A percentile compares a stretch with the other conserved stretches of the same genome.
Conservation (phyloP, 2,113 vertebrate species). For the Nipponia nippon region DNA sequence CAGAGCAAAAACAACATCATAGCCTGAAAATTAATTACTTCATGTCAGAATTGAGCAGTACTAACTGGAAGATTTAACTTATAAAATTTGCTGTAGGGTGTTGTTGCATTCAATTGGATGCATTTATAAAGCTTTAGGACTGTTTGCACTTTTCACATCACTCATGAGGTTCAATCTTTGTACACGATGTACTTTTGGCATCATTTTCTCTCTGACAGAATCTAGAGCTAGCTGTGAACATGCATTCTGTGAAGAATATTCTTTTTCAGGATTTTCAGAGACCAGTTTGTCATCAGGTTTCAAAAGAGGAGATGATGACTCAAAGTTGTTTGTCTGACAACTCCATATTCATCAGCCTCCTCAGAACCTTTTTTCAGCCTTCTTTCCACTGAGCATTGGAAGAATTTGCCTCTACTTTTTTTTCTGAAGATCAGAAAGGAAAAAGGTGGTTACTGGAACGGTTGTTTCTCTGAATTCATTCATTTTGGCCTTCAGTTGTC, state of each 20-base stretch:
- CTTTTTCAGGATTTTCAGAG: background rate
- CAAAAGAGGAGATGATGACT: background rate
- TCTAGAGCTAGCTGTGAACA: background rate
- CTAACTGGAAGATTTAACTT: background rate
- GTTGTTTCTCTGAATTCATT: background rate
- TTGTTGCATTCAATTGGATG: background rate
- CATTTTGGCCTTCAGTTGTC: background rate
- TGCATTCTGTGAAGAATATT: background rate
- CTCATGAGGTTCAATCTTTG: background rate
- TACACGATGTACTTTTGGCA: background rate
- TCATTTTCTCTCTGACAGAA: background rate
- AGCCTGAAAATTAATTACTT: constrained; percentile 2
- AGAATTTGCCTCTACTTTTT: background rate
- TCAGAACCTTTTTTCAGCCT: background rate
- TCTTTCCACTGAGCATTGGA: background rate
- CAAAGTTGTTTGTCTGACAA: background rate
- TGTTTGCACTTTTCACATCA: background rate
- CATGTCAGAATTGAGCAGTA: constrained; percentile 60
- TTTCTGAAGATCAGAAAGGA: background rate
- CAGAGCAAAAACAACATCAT: constrained; percentile 53
- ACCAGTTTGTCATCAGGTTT: background rate
- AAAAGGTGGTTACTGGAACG: background rate
- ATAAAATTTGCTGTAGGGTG: background rate
- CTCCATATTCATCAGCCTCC: background rate
- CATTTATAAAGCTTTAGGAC: background rate